Conservation (phyloP, 1,140 invertebrate species). For the Chrysopa pallens region DNA sequence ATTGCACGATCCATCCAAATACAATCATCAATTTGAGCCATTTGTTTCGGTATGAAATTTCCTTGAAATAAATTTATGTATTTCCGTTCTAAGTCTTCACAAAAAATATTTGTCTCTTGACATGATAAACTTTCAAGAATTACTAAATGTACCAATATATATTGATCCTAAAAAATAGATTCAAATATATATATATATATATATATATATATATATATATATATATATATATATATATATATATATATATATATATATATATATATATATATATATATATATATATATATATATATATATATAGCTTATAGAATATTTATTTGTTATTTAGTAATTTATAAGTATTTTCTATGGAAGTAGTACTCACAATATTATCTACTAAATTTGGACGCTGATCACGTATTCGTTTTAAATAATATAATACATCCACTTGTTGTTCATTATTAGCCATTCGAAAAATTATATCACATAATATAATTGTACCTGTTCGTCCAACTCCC, state of each 20-base stretch:
- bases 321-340: neutral
- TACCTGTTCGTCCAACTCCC: constrained; percentile 70
- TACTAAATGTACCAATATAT: constrained; percentile 17
- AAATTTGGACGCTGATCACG: constrained; percentile 66
- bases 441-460: constrained; percentile 46
- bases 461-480: constrained; percentile 64
- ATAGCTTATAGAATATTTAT: neutral
- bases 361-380: constrained; percentile 31
- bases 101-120: constrained; percentile 10
- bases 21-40: constrained; percentile 9
- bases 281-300: neutral
- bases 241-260: neutral
- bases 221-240: neutral
- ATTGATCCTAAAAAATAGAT: constrained; percentile 10
- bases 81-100: constrained; percentile 8
- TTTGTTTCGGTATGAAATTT: constrained; percentile 6
- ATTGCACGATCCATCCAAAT: constrained; percentile 13
- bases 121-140: constrained; percentile 13
- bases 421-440: constrained; percentile 57
- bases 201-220: neutral
- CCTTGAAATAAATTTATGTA: constrained; percentile 5
- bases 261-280: neutral
- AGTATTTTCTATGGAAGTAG: neutral
- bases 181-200: neutral
- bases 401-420: constrained; percentile 63